phyloP scores from a whole-genome alignment of 2,797 vertebrate species.

The Varecia variegata region DNA sequence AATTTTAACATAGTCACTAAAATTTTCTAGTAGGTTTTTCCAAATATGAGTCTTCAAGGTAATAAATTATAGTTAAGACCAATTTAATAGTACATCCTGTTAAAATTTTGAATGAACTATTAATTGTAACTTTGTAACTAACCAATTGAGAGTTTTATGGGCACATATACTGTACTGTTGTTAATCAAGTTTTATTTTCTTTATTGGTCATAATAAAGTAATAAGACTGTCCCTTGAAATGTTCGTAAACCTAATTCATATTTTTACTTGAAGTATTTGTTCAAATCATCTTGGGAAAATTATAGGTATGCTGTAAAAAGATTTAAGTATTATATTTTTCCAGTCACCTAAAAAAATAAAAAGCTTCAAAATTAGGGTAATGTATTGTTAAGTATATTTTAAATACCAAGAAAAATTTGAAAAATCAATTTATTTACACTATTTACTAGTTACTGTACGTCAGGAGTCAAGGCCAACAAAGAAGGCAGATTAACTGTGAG shows the following conservation, averaged over 20 bases:
- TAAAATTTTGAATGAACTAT: slow-evolving; percentile 78
- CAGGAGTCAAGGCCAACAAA: neutral
- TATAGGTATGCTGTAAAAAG: neutral
- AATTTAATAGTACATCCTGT: slow-evolving; percentile 65
- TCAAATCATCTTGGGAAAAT: slow-evolving; percentile 1
- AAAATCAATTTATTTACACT: neutral
- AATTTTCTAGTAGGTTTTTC: slow-evolving; percentile 60
- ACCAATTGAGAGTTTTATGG: slow-evolving; percentile 72
- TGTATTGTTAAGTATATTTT: neutral
- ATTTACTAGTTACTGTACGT: neutral
- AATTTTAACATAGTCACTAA: slow-evolving; percentile 56
- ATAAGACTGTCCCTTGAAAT: slow-evolving; percentile 51
- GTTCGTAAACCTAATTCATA: neutral
- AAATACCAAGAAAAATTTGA: neutral
- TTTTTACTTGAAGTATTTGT: slow-evolving; percentile 53
- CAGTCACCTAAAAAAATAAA: neutral
- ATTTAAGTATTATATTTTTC: neutral
- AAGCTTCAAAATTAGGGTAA: neutral
- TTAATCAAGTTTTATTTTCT: slow-evolving; percentile 81
- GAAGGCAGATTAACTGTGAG: neutral
- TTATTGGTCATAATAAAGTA: slow-evolving; percentile 49
- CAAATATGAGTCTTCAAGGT: slow-evolving; percentile 43
- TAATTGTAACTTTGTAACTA: slow-evolving; percentile 74
- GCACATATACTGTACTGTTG: slow-evolving; percentile 62
- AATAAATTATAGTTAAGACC: slow-evolving; percentile 67